Evolutionary conservation across 2,113 vertebrate species (phyloP), one percentile per base, ranked within the genome.

Genomic region (Phoenicopterus ruber): DNA sequence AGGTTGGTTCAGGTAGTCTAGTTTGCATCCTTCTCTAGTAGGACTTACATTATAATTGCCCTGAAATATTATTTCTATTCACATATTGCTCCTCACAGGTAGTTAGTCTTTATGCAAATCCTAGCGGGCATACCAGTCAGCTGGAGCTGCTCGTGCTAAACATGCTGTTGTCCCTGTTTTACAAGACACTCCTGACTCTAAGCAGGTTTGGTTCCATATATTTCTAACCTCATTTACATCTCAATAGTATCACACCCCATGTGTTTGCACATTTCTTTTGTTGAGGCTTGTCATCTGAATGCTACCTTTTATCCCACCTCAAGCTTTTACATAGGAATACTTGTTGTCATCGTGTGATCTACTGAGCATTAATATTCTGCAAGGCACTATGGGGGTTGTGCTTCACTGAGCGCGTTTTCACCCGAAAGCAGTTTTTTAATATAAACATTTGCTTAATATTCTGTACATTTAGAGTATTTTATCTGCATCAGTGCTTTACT

Each of bases 371-470:
- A 97, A 97, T 97, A 98, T 98, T 98, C 98, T 96, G 92, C 93
- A 86, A 94, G 83, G 93, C 89, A 87, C 97, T 84, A 46, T 88
- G 58, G 93, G 82, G 88, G 97, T 94, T 96, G 95, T 82, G 97
- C 97, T 98, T 97, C 80, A 2, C 94, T 40, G 93, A 96, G 90
- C 93, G n/a, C 63, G 63, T 98, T 98, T 98, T 97, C 96, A 98
- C 96, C 97, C 97, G 97, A 98, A 98, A 98, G 95, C 95, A 85
- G 73, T 93, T 96, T 96, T 97, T 98, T 97, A 98, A 98, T 98
- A 97, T 97, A 98, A 98, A 98, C 86, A 97, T 98, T 98, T 97
- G 91, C 94, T 98, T 98, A 98, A 98, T 98, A 98, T 98, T 98
- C 97, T 98, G 97, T 98, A 98, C 96, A 97, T 98, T 98, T 96